Evolutionary conservation across 2,797 vertebrate genomes (phyloP), one percentile per base, ranked within the genome.

Genomic region (Corythornis leucogaster): DNA sequence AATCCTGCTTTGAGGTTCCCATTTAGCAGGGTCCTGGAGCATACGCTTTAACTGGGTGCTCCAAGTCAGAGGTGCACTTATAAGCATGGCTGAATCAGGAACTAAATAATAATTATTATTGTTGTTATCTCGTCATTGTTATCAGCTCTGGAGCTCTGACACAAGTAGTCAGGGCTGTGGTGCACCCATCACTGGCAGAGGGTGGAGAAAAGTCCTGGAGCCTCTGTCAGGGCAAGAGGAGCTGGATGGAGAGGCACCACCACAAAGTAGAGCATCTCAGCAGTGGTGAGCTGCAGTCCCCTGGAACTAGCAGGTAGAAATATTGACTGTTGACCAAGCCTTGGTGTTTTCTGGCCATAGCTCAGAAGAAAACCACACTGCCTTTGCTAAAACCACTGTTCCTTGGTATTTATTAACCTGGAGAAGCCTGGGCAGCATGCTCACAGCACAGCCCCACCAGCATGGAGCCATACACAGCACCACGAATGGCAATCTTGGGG

Each of bases 1-100:
- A 85, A 85, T 31, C 70, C 82, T 53, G 33, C 62, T 87, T 76
- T 75, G 82, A 92, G 70, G 35, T 75, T 89, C 66, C 33, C 55
- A 33, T 43, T 94, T 62, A 69, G 73, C 0, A 3, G 75, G 43
- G 66, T 85, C 58, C 84, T 30, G 33, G 57, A 82, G 53, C 18
- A 70, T 62, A 20, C 18, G 7, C 20, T 59, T 45, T 38, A 63
- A 48, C 7, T 5, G 78, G 35, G 57, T 64, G 50, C 75, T 90
- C 62, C 58, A 20, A 64, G n/a, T 40, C 62, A 28, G 85, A 64
- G 13, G 0, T 79, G 88, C 38, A 30, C 64, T 70, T 59, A 87
- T 74, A 82, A 35, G 76, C 58, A 70, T 0, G 6, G 21, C 62
- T 91, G 81, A 92, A 90, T 87, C 31, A 69, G 64, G 64, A 92